Percentiles rank a stretch among this genome's conserved stretches.
phyloP scores from a whole-genome alignment of 2,888 invertebrate species.

The Asteroscopus sphinx region DNA sequence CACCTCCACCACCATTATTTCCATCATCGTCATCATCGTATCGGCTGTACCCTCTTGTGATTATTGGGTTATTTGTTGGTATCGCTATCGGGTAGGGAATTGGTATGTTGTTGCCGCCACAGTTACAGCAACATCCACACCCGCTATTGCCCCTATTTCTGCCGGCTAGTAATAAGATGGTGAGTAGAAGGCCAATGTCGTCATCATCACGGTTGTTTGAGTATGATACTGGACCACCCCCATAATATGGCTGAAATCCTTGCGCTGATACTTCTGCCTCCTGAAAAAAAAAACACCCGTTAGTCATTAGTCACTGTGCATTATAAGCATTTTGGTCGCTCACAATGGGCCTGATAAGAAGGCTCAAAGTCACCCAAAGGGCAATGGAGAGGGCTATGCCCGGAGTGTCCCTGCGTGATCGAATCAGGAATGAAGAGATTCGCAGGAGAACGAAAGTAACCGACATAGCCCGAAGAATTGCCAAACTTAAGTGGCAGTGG shows the following conservation, averaged over 20 bases:
- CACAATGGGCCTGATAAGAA: too few species aligned
- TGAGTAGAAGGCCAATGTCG: slow-evolving; percentile 73
- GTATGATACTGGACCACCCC: slow-evolving; percentile 61
- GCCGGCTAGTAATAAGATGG: slow-evolving; percentile 70
- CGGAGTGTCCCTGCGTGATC: too few species aligned
- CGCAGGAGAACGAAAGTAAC: too few species aligned
- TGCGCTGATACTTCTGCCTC: slow-evolving; percentile 62
- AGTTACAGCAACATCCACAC: slow-evolving; percentile 64
- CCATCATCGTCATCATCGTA: slow-evolving; percentile 34
- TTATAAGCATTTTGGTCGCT: too few species aligned
- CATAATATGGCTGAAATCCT: slow-evolving; percentile 57
- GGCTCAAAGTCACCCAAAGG: too few species aligned
- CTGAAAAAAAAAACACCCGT: slow-evolving; percentile 49
- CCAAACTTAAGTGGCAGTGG: too few species aligned
- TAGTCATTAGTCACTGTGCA: too few species aligned
- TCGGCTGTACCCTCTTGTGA: slow-evolving; percentile 37
- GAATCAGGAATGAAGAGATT: too few species aligned
- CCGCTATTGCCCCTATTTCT: slow-evolving; percentile 62
- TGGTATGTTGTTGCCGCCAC: slow-evolving; percentile 64
- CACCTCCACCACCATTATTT: slow-evolving; percentile 22
- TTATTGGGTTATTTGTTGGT: slow-evolving; percentile 72
- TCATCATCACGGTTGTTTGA: slow-evolving; percentile 62
- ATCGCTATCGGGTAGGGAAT: slow-evolving; percentile 76
- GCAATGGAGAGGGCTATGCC: too few species aligned
- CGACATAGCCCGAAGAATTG: too few species aligned